phyloP scores from a whole-genome alignment of 2,113 vertebrate genomes.

The Dipodomys merriami region DNA sequence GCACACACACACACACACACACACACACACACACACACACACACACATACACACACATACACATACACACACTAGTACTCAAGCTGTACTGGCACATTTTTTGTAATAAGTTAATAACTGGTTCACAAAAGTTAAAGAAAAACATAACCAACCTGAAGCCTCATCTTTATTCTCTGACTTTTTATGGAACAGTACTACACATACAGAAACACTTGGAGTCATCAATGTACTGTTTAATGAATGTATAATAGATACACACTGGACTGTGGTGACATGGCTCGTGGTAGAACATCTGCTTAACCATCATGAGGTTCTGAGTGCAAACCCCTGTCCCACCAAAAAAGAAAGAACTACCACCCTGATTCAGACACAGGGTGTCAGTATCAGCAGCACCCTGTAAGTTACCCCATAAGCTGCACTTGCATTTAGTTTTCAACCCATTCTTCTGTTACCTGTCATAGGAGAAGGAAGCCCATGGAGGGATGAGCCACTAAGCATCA shows the following conservation, averaged over 20 bases:
- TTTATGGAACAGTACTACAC: background rate
- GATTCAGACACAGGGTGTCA: background rate
- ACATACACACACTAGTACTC: no score
- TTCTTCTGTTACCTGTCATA: background rate
- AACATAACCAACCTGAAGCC: background rate
- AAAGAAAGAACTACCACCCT: background rate
- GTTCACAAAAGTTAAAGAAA: background rate
- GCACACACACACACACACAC: no score
- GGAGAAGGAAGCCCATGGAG: background rate
- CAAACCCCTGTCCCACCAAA: no score
- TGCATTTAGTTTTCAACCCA: background rate
- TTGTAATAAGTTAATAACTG: background rate
- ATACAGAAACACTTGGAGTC: background rate
- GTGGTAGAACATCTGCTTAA: no score
- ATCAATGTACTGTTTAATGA: background rate
- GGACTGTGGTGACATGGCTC: no score
- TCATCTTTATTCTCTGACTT: background rate
- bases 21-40: no score
- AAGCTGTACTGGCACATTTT: background rate
- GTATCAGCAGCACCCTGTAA: background rate
- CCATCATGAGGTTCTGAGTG: no score
- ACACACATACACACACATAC: no score
- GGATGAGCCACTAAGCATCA: fast-evolving
- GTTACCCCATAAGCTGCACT: background rate
- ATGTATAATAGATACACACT: background rate